Evolutionary conservation across 2,113 vertebrate species (phyloP), one percentile per base, ranked within the genome.

Genomic region (Trematocara unimaculatum): DNA sequence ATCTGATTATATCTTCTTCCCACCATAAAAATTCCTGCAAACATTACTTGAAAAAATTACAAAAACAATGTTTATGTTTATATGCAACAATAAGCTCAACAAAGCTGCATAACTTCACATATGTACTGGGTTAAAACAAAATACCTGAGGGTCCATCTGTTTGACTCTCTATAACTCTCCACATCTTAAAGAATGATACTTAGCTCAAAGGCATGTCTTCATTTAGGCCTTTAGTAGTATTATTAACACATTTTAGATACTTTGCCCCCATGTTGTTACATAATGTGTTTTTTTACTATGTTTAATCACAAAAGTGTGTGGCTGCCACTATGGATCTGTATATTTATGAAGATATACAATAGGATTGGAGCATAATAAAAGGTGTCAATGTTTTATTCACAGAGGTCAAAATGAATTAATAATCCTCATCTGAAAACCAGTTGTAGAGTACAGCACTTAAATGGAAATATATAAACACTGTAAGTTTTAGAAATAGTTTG

Each of bases 371-470:
- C 10, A n/a, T 7, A 64, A 64, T 35, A 5, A 35, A 64, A 35
- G 60, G 31, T 64, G 60, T 64, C 17, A 35, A 12, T 64, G 31
- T 35, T 64, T 64, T 35, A 64, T 0, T 64, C 6, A 0, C 31
- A 64, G 60, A 64, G 31, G 31, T 64, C 0, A 64, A 38, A 5
- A 12, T n/a, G 2, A 38, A 38, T 38, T 38, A 64, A 38, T 38
- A 64, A 64, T n/a, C 60, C 0, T 0, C 1, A 64, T 64, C 17
- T 64, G 33, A 38, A 12, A n/a, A 0, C 31, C 60, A 38, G 17
- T 38, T 64, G 33, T 12, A n/a, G 17, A 13, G 60, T 35, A 64
- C 10, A 38, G 4, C 6, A 38, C 33, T 64, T 64, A 0, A 0
- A 64, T 5, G 33, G 0, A 64, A 64, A 38, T 0, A 7, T 64